phyloP scores from a whole-genome alignment of 2,113 vertebrate species.

The Alces alces region DNA sequence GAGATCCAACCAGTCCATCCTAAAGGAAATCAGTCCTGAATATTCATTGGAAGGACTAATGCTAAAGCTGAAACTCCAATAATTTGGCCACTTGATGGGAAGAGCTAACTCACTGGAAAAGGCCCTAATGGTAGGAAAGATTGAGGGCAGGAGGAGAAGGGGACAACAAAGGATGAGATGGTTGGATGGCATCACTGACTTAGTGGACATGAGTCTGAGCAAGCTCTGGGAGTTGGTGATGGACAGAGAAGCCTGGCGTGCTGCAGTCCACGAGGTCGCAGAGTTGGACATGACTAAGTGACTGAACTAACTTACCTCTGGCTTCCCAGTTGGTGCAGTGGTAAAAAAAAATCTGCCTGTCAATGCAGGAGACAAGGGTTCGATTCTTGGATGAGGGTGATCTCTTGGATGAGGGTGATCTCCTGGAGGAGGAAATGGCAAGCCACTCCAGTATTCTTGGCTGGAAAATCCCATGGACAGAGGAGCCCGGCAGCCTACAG shows the following conservation, averaged over 20 bases:
- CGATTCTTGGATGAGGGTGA: neutral
- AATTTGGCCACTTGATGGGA: neutral
- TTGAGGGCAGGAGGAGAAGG: neutral
- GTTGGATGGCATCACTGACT: neutral
- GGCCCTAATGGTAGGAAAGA: neutral
- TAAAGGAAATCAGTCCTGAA: neutral
- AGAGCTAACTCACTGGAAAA: neutral
- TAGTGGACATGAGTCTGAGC: neutral
- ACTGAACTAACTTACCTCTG: neutral
- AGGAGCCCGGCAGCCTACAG: neutral
- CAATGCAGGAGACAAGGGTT: neutral
- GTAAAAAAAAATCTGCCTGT: neutral
- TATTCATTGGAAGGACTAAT: neutral
- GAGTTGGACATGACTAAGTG: neutral
- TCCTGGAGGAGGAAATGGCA: neutral
- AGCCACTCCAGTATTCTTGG: neutral
- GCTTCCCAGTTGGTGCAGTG: neutral
- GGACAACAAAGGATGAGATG: neutral
- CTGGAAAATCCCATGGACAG: neutral
- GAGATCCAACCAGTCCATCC: neutral
- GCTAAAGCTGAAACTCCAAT: neutral
- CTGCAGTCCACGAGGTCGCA: neutral
- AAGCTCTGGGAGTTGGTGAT: neutral
- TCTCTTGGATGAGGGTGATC: neutral
- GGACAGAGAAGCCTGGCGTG: neutral